Conservation (phyloP, 2,113 vertebrate species). For the Glareola pratincola region DNA sequence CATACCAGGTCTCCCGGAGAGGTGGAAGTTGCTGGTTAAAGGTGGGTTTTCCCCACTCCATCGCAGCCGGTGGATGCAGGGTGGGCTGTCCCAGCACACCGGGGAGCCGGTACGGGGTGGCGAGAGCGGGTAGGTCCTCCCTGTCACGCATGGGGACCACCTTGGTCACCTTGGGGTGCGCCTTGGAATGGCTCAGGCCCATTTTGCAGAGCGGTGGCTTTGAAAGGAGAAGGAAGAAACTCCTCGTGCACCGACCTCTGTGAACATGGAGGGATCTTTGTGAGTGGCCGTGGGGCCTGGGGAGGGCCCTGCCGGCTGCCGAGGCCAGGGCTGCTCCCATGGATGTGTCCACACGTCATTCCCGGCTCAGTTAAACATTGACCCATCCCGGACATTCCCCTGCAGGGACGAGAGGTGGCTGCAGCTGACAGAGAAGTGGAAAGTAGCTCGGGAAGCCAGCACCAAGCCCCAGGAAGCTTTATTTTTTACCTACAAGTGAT, state of each 20-base stretch:
- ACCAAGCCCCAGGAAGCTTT: neutral
- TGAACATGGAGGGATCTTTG: neutral
- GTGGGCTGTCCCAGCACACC: neutral
- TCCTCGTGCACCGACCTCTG: rapidly evolving
- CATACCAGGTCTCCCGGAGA: constrained; percentile 56
- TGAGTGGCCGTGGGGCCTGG: rapidly evolving
- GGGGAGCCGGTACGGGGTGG: neutral
- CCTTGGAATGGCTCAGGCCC: constrained; percentile 70
- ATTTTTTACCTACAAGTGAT: neutral
- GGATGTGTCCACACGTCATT: neutral
- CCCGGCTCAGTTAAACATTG: constrained; percentile 75
- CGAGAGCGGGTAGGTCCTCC: neutral
- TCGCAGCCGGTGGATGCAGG: rapidly evolving
- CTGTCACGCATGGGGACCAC: constrained; percentile 49
- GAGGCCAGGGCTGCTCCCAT: neutral
- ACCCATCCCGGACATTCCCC: constrained; percentile 6
- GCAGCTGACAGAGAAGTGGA: neutral
- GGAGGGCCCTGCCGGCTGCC: neutral
- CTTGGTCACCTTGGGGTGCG: constrained; percentile 59
- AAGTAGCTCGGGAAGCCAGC: neutral
- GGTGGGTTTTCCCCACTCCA: neutral
- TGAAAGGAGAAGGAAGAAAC: neutral
- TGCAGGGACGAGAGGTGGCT: neutral
- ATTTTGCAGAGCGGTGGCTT: constrained; percentile 13
- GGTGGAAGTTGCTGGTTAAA: constrained; percentile 64